These are phyloP conservation scores for Labroides dimidiatus DNA, from an alignment of 2,797 vertebrate species.

Conservation along the genomic window DNA sequence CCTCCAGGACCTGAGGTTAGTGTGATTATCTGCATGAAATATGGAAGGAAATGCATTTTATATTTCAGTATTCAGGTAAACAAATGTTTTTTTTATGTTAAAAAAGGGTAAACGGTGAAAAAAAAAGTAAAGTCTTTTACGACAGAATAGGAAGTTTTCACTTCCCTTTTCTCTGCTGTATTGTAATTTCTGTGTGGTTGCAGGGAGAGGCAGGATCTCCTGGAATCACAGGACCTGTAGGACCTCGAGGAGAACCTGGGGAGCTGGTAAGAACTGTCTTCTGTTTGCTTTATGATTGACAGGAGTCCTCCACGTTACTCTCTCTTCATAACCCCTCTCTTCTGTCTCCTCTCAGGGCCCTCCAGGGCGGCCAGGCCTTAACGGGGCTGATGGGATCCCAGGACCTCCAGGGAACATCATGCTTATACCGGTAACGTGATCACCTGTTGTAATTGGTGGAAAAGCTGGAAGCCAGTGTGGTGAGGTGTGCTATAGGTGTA, in stretches of 20 bases:
- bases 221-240: constrained; percentile 88
- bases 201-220: constrained; percentile 84
- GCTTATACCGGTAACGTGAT: constrained; percentile 89
- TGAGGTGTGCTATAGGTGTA: constrained; percentile 38
- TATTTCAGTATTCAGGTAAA: neutral
- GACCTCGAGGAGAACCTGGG: constrained; percentile 90
- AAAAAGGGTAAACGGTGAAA: too few relatives aligned
- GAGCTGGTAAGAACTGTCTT: constrained; percentile 85
- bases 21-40: constrained; percentile 18
- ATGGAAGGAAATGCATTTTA: constrained; percentile 1
- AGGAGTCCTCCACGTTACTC: neutral
- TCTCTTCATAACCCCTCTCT: constrained; percentile 26
- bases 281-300: constrained; percentile 4
- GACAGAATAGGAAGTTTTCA: neutral
- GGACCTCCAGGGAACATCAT: constrained; percentile 96
- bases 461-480: constrained; percentile 52
- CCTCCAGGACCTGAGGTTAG: constrained; percentile 79
- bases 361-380: constrained; percentile 90
- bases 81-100: neutral
- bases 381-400: constrained; percentile 93
- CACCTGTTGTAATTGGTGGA: constrained; percentile 41
- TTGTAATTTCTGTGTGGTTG: constrained; percentile 4
- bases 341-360: constrained; percentile 85
- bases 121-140: neutral
- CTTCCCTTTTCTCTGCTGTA: neutral